phyloP scores from a whole-genome alignment of 2,797 vertebrate genomes.

The Takifugu rubripes region DNA sequence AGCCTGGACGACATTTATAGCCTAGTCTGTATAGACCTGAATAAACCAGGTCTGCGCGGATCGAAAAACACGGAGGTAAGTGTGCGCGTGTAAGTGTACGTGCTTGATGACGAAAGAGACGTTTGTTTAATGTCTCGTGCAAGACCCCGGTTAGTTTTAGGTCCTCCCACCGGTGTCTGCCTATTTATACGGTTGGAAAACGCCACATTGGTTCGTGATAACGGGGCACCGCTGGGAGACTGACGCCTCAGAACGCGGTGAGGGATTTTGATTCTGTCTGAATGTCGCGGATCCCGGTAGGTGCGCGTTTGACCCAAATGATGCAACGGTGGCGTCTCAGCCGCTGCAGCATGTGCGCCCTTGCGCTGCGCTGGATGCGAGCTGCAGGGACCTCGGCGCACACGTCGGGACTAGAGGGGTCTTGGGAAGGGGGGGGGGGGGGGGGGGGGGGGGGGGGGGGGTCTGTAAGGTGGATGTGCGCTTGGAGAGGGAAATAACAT shows the following conservation, averaged over 20 bases:
- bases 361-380: not conserved
- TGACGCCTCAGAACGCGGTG: slow-evolving; percentile 64
- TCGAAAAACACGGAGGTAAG: slow-evolving; percentile 40
- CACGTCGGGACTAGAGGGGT: slow-evolving; percentile 17
- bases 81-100: slow-evolving; percentile 8
- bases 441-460: slow-evolving; percentile 15
- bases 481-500: slow-evolving; percentile 4
- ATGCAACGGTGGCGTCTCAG: slow-evolving; percentile 50
- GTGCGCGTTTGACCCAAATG: slow-evolving; percentile 65
- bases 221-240: slow-evolving; percentile 49
- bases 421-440: slow-evolving; percentile 22
- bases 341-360: not conserved
- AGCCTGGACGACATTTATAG: slow-evolving; percentile 9
- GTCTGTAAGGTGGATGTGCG: slow-evolving; percentile 29
- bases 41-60: slow-evolving; percentile 35
- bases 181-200: slow-evolving; percentile 70
- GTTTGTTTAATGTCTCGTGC: slow-evolving; percentile 50
- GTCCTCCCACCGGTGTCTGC: slow-evolving; percentile 73
- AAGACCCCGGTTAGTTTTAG: slow-evolving; percentile 49
- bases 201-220: slow-evolving; percentile 47
- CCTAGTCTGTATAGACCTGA: slow-evolving; percentile 28
- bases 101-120: slow-evolving; percentile 39
- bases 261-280: slow-evolving; percentile 45
- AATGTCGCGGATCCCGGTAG: slow-evolving; percentile 28
- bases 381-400: not conserved